Conservation (phyloP, 2,888 invertebrate genomes). For the Biston stratarius region DNA sequence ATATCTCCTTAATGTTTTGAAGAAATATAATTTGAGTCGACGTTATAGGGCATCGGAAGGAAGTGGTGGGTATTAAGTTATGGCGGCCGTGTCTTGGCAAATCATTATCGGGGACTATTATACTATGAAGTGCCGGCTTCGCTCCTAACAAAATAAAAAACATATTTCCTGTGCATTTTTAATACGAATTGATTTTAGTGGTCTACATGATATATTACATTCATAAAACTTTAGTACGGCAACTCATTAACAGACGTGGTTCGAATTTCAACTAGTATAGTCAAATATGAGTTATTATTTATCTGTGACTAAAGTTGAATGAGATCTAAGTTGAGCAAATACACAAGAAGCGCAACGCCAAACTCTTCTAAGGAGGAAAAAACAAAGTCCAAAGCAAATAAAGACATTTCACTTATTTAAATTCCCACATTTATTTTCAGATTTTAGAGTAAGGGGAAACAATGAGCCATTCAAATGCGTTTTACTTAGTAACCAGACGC, state of each 20-base stretch:
- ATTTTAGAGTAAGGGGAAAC: constrained; percentile 59
- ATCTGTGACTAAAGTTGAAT: background rate
- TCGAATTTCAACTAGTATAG: constrained; percentile 56
- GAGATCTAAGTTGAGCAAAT: constrained; percentile 2
- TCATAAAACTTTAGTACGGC: constrained; percentile 64
- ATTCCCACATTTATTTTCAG: constrained; percentile 56
- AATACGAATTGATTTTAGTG: constrained; percentile 65
- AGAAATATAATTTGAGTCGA: constrained; percentile 41
- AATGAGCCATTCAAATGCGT: constrained; percentile 70
- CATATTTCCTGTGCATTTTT: constrained; percentile 71
- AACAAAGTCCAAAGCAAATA: constrained; percentile 29
- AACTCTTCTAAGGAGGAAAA: too few species aligned
- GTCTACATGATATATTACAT: constrained; percentile 64
- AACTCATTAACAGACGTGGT: constrained; percentile 63
- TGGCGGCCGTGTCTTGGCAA: constrained; percentile 70
- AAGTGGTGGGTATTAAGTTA: constrained; percentile 79
- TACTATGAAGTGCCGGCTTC: constrained; percentile 55
- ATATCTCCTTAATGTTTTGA: constrained; percentile 49
- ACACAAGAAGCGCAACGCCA: too few species aligned
- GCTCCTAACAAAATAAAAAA: constrained; percentile 56
- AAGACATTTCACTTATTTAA: constrained; percentile 18
- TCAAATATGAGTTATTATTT: constrained; percentile 3
- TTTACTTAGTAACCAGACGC: constrained; percentile 70
- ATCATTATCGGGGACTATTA: constrained; percentile 68
- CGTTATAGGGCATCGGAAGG: constrained; percentile 83